A percentile compares a stretch with the other conserved stretches of the same genome.
Evolutionary conservation across 2,888 invertebrate genomes (phyloP).

Genomic region (Cinara cedri): DNA sequence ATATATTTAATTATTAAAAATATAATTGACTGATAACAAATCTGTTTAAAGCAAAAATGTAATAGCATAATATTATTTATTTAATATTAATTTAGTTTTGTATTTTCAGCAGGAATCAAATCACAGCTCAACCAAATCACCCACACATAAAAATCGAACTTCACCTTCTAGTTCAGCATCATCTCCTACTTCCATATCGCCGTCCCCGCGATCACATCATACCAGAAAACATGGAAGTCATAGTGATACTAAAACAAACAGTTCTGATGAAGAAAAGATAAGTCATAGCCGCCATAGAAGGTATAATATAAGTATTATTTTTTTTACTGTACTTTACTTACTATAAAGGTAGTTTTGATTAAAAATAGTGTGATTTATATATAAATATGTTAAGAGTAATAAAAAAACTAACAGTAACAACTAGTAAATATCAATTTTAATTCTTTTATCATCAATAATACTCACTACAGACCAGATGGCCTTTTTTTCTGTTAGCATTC

Average conservation of each 20-base stretch:
- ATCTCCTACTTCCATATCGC: slow-evolving; percentile 22
- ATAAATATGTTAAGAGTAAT: neutral
- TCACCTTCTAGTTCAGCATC: slow-evolving; percentile 52
- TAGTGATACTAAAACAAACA: slow-evolving; percentile 41
- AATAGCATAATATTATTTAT: neutral
- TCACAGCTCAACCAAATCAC: slow-evolving; percentile 47
- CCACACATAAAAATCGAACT: slow-evolving; percentile 19
- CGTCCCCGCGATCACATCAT: neutral
- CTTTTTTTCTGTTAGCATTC: no score
- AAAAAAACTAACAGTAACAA: no score
- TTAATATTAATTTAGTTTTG: slow-evolving; percentile 44
- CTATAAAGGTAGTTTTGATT: neutral
- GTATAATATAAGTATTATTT: slow-evolving; percentile 17
- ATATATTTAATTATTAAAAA: slow-evolving; percentile 29
- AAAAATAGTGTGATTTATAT: no score
- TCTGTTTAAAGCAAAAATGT: slow-evolving; percentile 26
- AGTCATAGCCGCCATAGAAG: slow-evolving; percentile 34
- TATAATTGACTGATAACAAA: slow-evolving; percentile 25
- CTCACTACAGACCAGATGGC: no score
- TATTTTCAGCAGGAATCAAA: slow-evolving; percentile 55
- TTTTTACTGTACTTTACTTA: neutral
- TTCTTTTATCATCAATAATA: no score
- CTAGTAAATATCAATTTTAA: no score
- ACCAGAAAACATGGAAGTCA: slow-evolving; percentile 23
- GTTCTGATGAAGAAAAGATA: slow-evolving; percentile 48